Evolutionary conservation across 2,797 vertebrate species (phyloP).

Genomic region (Capromys pilorides): DNA sequence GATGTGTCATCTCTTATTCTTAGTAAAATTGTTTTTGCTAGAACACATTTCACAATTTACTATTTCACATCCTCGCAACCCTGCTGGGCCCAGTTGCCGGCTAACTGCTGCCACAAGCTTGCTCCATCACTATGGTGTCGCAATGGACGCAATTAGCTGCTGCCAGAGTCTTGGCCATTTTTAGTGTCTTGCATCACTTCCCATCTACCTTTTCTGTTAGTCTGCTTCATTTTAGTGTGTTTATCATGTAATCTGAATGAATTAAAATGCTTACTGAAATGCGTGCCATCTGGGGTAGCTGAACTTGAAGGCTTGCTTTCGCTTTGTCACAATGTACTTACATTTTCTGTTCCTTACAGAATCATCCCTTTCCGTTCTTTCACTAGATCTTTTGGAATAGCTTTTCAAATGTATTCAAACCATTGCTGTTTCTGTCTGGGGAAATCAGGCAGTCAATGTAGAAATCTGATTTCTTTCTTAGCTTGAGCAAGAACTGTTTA

Average conservation of each 20-base stretch:
- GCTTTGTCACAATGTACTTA: constrained; percentile 45
- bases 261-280: not conserved
- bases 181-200: not conserved
- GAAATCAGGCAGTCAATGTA: constrained; percentile 1
- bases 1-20: constrained; percentile 59
- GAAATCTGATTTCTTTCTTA: constrained; percentile 60
- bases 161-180: constrained; percentile 27
- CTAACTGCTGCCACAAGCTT: constrained; percentile 33
- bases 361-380: constrained; percentile 50
- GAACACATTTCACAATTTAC: constrained; percentile 68
- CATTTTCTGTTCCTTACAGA: constrained; percentile 61
- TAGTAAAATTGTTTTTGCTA: constrained; percentile 60
- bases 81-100: not conserved
- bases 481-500: constrained; percentile 52
- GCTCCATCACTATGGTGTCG: constrained; percentile 42
- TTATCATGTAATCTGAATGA: not conserved
- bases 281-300: not conserved
- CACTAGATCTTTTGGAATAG: constrained; percentile 56
- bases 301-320: constrained; percentile 5
- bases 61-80: constrained; percentile 27
- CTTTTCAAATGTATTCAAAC: constrained; percentile 62
- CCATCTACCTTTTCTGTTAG: not conserved
- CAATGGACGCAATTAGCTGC: constrained; percentile 21
- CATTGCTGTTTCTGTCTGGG: constrained; percentile 64
- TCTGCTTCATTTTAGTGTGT: constrained; percentile 5